These are phyloP conservation scores for Sweltsa coloradensis DNA, from an alignment of 1,140 invertebrate species.

Conservation along the genomic window DNA sequence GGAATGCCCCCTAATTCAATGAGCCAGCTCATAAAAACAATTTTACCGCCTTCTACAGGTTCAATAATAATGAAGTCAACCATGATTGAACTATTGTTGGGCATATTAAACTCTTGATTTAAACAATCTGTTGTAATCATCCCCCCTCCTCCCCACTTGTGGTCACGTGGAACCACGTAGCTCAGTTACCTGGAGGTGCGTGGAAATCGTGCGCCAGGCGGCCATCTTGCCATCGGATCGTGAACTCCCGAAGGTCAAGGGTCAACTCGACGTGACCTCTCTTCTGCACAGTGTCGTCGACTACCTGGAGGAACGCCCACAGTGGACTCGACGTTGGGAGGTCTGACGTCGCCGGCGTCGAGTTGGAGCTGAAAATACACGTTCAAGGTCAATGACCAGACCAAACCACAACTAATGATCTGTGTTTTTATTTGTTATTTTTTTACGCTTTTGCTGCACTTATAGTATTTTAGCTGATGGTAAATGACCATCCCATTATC, in stretches of 20 bases:
- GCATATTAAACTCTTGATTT: too few relatives aligned
- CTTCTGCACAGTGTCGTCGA: conserved; percentile 2
- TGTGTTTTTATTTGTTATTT: too few relatives aligned
- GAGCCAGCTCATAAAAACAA: too few relatives aligned
- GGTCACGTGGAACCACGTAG: too few relatives aligned
- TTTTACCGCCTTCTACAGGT: too few relatives aligned
- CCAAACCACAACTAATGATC: too few relatives aligned
- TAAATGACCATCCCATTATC: not conserved
- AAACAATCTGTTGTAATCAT: too few relatives aligned
- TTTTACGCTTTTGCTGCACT: too few relatives aligned
- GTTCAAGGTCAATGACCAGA: not conserved
- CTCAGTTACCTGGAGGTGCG: not conserved
- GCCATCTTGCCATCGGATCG: conserved; percentile 8
- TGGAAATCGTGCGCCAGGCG: conserved; percentile 2
- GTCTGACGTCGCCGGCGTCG: conserved; percentile 3
- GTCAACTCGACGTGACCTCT: not conserved
- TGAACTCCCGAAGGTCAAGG: not conserved
- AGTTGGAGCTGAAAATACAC: not conserved
- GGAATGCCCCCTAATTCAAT: too few relatives aligned
- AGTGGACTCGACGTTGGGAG: not conserved
- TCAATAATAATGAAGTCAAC: too few relatives aligned
- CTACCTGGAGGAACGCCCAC: conserved; percentile 2
- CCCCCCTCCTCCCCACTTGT: too few relatives aligned
- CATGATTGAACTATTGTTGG: too few relatives aligned
- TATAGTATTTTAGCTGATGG: not conserved